A percentile compares a stretch with the other conserved stretches of the same genome.
phyloP scores from a whole-genome alignment of 1,140 invertebrate species.

The Fopius arisanus region DNA sequence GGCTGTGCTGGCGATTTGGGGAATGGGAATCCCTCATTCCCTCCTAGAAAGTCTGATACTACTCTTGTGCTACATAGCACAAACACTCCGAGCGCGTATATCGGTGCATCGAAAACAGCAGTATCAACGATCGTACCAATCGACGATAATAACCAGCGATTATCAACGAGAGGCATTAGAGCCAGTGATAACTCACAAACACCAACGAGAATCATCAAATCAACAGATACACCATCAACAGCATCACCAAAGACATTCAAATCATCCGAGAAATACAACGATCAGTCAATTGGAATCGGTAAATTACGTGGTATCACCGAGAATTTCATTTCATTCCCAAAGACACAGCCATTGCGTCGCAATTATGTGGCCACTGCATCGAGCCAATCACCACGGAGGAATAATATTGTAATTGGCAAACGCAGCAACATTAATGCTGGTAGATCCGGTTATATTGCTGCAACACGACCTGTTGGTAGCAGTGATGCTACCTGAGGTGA shows the following conservation, averaged over 20 bases:
- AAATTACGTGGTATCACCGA: conserved; percentile 15
- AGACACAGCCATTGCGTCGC: conserved; percentile 2
- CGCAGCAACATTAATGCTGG: background rate
- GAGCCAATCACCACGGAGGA: conserved; percentile 20
- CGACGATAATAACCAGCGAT: background rate
- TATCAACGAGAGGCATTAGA: conserved; percentile 10
- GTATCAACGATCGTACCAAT: conserved; percentile 51
- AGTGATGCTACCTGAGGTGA: conserved; percentile 30
- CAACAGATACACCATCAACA: conserved; percentile 18
- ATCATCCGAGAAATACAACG: conserved; percentile 35
- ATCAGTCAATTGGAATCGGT: background rate
- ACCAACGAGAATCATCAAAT: conserved; percentile 22
- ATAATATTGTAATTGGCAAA: conserved; percentile 14
- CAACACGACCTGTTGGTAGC: conserved; percentile 22
- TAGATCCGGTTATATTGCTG: conserved; percentile 24
- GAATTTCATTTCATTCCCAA: conserved; percentile 20
- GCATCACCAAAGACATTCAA: conserved; percentile 22
- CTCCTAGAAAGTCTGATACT: conserved; percentile 42
- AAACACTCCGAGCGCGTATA: conserved; percentile 43
- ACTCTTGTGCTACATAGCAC: conserved; percentile 40
- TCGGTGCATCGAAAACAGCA: conserved; percentile 56
- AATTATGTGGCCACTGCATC: conserved; percentile 34
- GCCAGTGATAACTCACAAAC: background rate
- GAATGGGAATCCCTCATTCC: conserved; percentile 39
- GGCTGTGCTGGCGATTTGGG: conserved; percentile 66